Percentiles rank a stretch among this genome's conserved stretches.
Conservation (phyloP, 1,140 invertebrate genomes). For the Drosophila chauvacae region DNA sequence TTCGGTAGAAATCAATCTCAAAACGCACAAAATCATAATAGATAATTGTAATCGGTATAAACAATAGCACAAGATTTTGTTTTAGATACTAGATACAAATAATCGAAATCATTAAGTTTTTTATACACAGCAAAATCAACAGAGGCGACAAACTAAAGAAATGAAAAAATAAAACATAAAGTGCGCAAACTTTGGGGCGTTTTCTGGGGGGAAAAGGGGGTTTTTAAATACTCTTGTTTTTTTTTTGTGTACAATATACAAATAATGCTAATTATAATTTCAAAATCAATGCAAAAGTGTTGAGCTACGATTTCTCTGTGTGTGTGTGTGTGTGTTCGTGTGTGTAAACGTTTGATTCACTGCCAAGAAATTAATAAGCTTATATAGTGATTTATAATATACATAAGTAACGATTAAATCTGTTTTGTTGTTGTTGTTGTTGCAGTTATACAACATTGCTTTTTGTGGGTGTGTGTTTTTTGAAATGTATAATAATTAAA, state of each 20-base stretch:
- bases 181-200: constrained; percentile 39
- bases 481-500: constrained; percentile 74
- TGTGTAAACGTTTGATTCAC: constrained; percentile 59
- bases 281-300: constrained; percentile 54
- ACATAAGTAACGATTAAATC: constrained; percentile 79
- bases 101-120: constrained; percentile 47
- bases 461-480: constrained; percentile 26
- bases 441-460: constrained; percentile 35
- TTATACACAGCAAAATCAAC: constrained; percentile 47
- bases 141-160: constrained; percentile 24
- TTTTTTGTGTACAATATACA: constrained; percentile 43
- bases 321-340: constrained; percentile 32
- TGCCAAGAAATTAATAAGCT: constrained; percentile 71
- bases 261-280: constrained; percentile 60
- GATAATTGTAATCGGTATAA: constrained; percentile 47
- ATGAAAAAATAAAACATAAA: constrained; percentile 29
- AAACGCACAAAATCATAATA: constrained; percentile 77
- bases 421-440: constrained; percentile 45
- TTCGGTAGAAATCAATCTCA: constrained; percentile 75
- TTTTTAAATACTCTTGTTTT: constrained; percentile 41
- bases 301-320: constrained; percentile 33
- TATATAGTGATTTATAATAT: constrained; percentile 78
- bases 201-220: constrained; percentile 14
- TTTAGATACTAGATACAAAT: constrained; percentile 57
- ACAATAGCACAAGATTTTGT: constrained; percentile 62